These are phyloP conservation scores for Laticauda laticaudata DNA, from an alignment of 2,113 vertebrate genomes.

Conservation along the genomic window DNA sequence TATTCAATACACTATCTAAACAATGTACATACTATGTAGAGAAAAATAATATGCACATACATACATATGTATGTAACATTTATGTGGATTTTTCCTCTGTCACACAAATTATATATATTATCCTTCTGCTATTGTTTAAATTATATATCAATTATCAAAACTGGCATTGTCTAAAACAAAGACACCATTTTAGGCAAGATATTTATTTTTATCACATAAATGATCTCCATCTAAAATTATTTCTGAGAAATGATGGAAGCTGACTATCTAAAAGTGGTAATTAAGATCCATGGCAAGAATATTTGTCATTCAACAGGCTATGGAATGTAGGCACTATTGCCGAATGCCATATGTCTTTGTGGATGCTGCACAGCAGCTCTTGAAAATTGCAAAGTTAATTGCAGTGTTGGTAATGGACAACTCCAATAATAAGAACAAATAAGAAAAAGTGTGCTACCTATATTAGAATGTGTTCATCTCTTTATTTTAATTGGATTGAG, in stretches of 20 bases:
- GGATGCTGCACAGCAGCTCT: neutral
- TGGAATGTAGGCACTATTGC: neutral
- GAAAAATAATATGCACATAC: no score
- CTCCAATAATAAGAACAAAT: neutral
- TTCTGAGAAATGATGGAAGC: neutral
- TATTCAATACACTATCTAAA: neutral
- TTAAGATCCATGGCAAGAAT: neutral
- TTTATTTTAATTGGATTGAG: conserved; percentile 13
- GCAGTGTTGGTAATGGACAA: neutral
- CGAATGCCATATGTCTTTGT: neutral
- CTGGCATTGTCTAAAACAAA: neutral
- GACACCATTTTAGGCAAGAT: neutral
- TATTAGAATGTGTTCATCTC: neutral
- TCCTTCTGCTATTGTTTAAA: neutral
- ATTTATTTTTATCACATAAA: neutral
- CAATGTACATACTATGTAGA: neutral
- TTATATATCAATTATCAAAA: neutral
- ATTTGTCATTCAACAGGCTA: neutral
- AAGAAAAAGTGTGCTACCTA: neutral
- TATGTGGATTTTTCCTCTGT: no score
- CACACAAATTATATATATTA: no score
- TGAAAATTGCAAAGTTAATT: neutral
- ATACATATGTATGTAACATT: no score
- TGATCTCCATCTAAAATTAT: neutral
- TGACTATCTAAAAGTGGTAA: neutral